phyloP scores from a whole-genome alignment of 2,888 invertebrate genomes.

The Amphipyra tragopoginis region DNA sequence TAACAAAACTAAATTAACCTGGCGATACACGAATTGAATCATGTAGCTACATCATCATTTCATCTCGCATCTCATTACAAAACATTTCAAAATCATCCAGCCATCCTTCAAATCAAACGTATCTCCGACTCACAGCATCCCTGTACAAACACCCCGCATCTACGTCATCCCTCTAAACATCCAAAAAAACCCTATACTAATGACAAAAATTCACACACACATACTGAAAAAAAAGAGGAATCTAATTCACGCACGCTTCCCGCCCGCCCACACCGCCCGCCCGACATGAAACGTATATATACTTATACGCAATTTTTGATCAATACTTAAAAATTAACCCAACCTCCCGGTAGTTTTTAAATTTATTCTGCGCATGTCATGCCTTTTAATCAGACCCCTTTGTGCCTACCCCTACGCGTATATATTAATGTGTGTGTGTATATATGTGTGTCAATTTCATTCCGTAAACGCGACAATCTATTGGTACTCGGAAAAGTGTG shows the following conservation, averaged over 20 bases:
- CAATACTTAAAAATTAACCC: conserved; percentile 90
- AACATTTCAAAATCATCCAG: conserved; percentile 20
- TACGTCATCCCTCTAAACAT: conserved; percentile 53
- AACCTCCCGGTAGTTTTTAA: conserved; percentile 88
- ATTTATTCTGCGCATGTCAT: conserved; percentile 90
- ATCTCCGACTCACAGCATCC: conserved; percentile 39
- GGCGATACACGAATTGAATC: neutral
- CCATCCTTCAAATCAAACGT: conserved; percentile 45
- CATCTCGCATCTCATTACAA: conserved; percentile 20
- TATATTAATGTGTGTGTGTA: conserved; percentile 61
- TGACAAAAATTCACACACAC: conserved; percentile 81
- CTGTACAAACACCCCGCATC: conserved; percentile 18
- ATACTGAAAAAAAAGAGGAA: conserved; percentile 68
- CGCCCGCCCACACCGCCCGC: conserved; percentile 49
- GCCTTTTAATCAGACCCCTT: conserved; percentile 88
- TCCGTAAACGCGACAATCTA: conserved; percentile 55
- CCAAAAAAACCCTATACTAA: conserved; percentile 69
- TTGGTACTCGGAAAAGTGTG: conserved; percentile 59
- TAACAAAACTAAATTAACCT: neutral
- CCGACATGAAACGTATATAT: conserved; percentile 56
- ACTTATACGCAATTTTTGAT: conserved; percentile 88
- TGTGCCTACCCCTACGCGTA: conserved; percentile 78
- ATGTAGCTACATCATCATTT: neutral
- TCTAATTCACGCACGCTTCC: conserved; percentile 85
- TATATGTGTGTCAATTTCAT: conserved; percentile 66